Evolutionary conservation across 1,140 invertebrate genomes (phyloP), one percentile per base, ranked within the genome.

Genomic region (Drosophila auraria): DNA sequence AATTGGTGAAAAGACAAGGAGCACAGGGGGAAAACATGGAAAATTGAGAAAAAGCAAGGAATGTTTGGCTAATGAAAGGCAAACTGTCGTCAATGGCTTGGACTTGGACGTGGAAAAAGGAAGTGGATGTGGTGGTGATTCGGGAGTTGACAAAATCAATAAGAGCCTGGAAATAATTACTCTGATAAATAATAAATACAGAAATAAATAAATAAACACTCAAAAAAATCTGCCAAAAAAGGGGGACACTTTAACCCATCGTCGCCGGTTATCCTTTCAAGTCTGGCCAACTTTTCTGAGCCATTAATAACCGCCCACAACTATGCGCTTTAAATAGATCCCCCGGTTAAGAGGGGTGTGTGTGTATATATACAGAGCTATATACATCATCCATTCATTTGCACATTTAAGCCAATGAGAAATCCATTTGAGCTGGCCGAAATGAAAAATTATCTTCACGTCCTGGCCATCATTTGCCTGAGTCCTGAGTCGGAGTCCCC

Each of bases 361-460:
- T 6, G 27, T 2, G 20, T 15, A 25, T 33, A 42, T 17, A n/a
- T 36, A 36, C 12, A 49, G 4, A 56, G 11, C 54, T 33, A 49
- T 54, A 50, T 40, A 56, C 1, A 64, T 60, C 60, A 58, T 11
- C 45, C 75, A 61, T 49, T 78, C 63, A 61, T 78, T 78, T 78
- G 75, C 49, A 33, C 42, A 61, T 69, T 70, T 70, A 62, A 59
- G 63, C 68, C 59, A 79, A 60, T 76, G 79, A 38, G 70, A 80
- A 79, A 82, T 79, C 58, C 59, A 75, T 69, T 86, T 40, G 63
- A 63, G 66, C 72, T 51, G 58, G 23, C 33, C 56, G 45, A 73
- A 87, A 80, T 87, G 83, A 87, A 87, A 87, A 87, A 87, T 87
- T 77, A 80, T 87, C 80, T 42, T 63, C 70, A 79, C 83, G 65